Evolutionary conservation across 2,888 invertebrate species (phyloP), one percentile per base, ranked within the genome.

Genomic region (Deilephila porcellus): DNA sequence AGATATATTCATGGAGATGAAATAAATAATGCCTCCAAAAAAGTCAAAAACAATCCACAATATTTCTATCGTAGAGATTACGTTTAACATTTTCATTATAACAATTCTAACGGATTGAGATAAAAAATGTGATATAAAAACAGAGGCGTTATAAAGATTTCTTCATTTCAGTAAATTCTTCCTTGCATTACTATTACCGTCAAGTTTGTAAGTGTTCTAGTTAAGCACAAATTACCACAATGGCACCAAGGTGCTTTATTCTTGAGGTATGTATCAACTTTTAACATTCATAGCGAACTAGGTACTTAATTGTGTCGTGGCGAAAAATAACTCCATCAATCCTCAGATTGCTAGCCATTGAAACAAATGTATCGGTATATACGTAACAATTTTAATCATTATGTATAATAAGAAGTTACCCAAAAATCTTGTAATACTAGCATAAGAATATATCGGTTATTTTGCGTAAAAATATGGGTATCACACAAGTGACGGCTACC

Each of bases 111-210:
- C 76, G 80, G 83, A 83, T 85, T 84, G 80, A 81, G 89, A 90
- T 90, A 86, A 83, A 74, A 76, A 79, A 80, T 81, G 45, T 52
- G 78, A 85, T 93, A 93, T 92, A 93, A 92, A 91, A 90, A 86
- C 88, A 82, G 80, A 71, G 77, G 75, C 74, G 14, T 71, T 76
- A 74, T 71, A 70, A 74, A 74, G 78, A 81, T 75, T 76, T 73
- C 79, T 85, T 87, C 89, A 91, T 80, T 67, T 14, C 45, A 45
- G 52, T 85, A 82, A 82, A 78, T 71, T 37, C 19, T 60, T 67
- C 32, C 71, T 60, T 72, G 76, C 74, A 71, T 73, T 37, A 25
- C 14, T 67, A 67, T 14, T 25, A 67, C 11, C 25, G 52, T 6
- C 25, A 11, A 4, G 6, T 63, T 56, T 32, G 60, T 52, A 14